Evolutionary conservation across 1,140 invertebrate genomes (phyloP).

Genomic region (Belonocnema kinseyi): DNA sequence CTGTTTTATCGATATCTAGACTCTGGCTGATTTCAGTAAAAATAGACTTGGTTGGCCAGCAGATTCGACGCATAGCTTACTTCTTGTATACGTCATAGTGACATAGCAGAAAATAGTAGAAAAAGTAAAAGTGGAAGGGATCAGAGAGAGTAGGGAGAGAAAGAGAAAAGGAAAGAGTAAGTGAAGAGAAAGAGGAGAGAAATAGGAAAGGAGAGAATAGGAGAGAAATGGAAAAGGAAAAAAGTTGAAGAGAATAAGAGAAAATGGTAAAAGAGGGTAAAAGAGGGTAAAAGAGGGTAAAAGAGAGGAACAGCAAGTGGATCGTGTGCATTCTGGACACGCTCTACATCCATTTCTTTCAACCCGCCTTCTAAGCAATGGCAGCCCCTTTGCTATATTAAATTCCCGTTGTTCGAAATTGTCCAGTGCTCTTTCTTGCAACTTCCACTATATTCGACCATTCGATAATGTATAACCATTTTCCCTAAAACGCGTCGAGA

Average conservation of each 20-base stretch:
- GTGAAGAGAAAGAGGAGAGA: background rate
- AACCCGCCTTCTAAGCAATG: conserved; percentile 45
- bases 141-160: background rate
- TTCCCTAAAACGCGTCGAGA: background rate
- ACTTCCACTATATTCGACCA: conserved; percentile 1
- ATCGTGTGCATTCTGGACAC: conserved; percentile 49
- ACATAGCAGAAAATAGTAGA: conserved; percentile 11
- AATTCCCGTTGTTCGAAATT: conserved; percentile 53
- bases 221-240: background rate
- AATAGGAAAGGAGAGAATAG: background rate
- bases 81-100: conserved; percentile 12
- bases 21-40: background rate
- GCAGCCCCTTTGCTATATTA: conserved; percentile 48
- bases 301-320: conserved; percentile 12
- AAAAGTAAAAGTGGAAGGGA: conserved; percentile 36
- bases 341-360: conserved; percentile 52
- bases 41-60: conserved; percentile 18
- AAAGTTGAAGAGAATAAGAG: background rate
- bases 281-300: background rate
- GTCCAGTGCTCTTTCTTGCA: conserved; percentile 40
- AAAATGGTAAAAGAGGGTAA: background rate
- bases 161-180: background rate
- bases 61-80: background rate
- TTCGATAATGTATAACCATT: conserved; percentile 29
- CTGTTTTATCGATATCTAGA: background rate